phyloP scores from a whole-genome alignment of 2,113 vertebrate species.

The Podiceps cristatus region DNA sequence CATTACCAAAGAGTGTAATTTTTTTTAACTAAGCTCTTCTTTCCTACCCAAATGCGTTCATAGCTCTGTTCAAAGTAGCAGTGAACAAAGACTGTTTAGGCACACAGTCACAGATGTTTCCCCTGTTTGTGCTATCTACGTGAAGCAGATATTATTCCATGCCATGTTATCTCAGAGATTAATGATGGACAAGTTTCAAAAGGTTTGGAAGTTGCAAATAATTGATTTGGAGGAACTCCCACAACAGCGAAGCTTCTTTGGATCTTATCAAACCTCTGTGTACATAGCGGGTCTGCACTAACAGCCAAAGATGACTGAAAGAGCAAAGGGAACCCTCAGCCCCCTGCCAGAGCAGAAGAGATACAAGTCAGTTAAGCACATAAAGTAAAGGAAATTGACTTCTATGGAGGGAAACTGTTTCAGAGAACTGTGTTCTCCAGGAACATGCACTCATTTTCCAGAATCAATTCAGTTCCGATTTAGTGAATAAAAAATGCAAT shows the following conservation, averaged over 20 bases:
- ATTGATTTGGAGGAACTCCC: constrained; percentile 50
- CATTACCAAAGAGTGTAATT: background rate
- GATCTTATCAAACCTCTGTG: constrained; percentile 4
- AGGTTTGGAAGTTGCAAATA: constrained; percentile 48
- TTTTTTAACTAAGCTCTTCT: background rate
- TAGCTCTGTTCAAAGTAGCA: constrained; percentile 4
- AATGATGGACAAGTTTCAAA: constrained; percentile 16
- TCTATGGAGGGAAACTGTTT: background rate
- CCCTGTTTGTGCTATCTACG: background rate
- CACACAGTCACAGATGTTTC: constrained; percentile 3
- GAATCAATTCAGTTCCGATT: background rate
- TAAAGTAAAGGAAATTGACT: background rate
- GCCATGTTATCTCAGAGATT: constrained; percentile 21
- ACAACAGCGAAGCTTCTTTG: background rate
- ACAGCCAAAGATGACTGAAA: background rate
- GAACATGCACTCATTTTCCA: background rate
- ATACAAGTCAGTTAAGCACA: background rate
- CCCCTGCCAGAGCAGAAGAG: background rate
- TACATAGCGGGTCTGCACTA: background rate
- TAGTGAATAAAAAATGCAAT: background rate
- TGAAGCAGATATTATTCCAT: background rate
- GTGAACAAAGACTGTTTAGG: background rate
- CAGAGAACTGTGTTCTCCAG: background rate
- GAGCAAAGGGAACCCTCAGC: background rate
- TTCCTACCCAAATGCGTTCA: background rate